Percentiles rank a stretch among this genome's conserved stretches.
phyloP scores from a whole-genome alignment of 2,113 vertebrate species.

The Pangasianodon hypophthalmus region DNA sequence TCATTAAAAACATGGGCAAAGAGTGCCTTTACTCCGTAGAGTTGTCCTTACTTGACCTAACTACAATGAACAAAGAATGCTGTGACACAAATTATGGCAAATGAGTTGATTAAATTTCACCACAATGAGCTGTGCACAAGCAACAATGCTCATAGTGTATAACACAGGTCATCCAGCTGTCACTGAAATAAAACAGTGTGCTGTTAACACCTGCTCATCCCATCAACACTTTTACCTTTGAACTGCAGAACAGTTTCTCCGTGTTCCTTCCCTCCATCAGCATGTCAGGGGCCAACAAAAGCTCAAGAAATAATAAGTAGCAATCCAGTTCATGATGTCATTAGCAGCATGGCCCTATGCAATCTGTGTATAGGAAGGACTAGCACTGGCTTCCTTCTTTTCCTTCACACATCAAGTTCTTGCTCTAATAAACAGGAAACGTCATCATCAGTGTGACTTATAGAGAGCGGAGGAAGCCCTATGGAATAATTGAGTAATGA shows the following conservation, averaged over 20 bases:
- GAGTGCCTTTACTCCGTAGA: not conserved
- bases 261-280: not conserved
- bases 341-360: not conserved
- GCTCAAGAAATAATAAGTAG: not conserved
- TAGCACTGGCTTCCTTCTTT: not conserved
- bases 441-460: constrained; percentile 29
- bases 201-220: constrained; percentile 33
- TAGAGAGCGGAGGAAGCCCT: constrained; percentile 11
- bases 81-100: not conserved
- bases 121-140: not conserved
- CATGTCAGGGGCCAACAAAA: not conserved
- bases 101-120: constrained; percentile 15
- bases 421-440: constrained; percentile 50
- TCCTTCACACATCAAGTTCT: not conserved
- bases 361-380: not conserved
- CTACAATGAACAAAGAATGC: not conserved
- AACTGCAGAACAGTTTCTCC: constrained; percentile 63
- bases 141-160: not conserved
- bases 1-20: not conserved
- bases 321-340: not conserved
- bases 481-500: constrained; percentile 40
- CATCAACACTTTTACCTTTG: constrained; percentile 22
- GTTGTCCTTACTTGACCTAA: not conserved
- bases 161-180: constrained; percentile 1
- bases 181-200: not conserved